These are phyloP conservation scores for Gambelia wislizenii DNA, from an alignment of 2,797 vertebrate species.

Conservation along the genomic window DNA sequence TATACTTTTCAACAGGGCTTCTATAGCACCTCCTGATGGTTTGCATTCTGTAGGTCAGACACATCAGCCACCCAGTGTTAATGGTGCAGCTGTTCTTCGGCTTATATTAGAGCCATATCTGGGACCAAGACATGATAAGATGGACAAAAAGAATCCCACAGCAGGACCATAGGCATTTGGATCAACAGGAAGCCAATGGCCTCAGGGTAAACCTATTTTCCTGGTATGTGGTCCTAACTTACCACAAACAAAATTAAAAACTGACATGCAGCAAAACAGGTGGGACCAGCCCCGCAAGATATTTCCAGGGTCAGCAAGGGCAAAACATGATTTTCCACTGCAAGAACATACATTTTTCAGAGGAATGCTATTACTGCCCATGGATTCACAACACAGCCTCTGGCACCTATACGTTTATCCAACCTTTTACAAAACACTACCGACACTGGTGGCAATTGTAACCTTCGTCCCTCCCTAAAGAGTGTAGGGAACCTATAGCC, in stretches of 20 bases:
- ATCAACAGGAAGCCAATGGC: conserved; percentile 5
- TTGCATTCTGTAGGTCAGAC: no score
- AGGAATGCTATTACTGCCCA: no score
- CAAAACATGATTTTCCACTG: not conserved
- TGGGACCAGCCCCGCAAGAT: not conserved
- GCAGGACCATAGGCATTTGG: not conserved
- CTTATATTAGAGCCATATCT: not conserved
- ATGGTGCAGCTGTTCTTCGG: not conserved
- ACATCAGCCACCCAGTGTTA: no score
- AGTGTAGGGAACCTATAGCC: not conserved
- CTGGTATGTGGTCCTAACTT: not conserved
- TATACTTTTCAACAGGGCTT: no score
- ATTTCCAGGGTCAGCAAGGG: not conserved
- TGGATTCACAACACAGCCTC: not conserved
- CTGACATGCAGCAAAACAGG: not conserved
- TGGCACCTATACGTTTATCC: no score
- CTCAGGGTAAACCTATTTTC: not conserved
- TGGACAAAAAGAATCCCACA: not conserved
- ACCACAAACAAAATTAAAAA: not conserved
- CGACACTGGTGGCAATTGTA: not conserved
- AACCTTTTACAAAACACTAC: not conserved
- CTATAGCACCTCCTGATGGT: no score
- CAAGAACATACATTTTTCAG: not conserved
- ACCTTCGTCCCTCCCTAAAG: no score
- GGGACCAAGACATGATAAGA: no score